Evolutionary conservation across 2,113 vertebrate species (phyloP).

Genomic region (rabbit (Oryctolagus cuniculus)): mOryCun1.1 NC_091434.1:160940001-160940500

Average conservation of each 20-base stretch:
- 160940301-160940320: constrained; percentile 22
- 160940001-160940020: constrained; percentile 18
- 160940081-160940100: neutral
- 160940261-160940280: neutral
- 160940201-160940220: neutral
- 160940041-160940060: neutral
- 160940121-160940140: neutral
- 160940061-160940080: neutral
- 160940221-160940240: neutral
- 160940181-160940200: neutral
- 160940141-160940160: neutral
- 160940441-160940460: neutral
- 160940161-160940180: neutral
- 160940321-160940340: constrained; percentile 2
- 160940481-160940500: neutral
- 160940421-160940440: neutral
- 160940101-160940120: neutral
- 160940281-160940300: neutral
- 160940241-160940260: constrained; percentile 25
- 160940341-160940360: neutral
- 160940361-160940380: neutral
- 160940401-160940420: neutral
- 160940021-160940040: neutral
- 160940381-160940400: constrained; percentile 4
- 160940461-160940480: neutral